Evolutionary conservation across 2,113 vertebrate genomes (phyloP).

Genomic region (Petroica traversi): DNA sequence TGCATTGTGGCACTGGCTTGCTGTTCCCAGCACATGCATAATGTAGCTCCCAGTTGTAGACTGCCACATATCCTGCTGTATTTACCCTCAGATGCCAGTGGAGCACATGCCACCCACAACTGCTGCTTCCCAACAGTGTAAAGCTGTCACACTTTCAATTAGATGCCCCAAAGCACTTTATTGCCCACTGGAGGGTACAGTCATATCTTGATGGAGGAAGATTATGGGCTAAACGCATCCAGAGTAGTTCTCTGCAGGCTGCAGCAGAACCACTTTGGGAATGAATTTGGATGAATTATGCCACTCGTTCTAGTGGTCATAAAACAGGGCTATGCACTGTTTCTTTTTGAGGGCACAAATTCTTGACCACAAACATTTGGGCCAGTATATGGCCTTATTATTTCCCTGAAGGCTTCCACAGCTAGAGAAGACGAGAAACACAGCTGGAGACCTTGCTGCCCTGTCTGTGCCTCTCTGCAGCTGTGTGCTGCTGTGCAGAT

Average conservation of each 20-base stretch:
- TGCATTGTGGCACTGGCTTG: conserved; percentile 62
- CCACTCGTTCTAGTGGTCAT: background rate
- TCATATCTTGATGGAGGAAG: conserved; percentile 44
- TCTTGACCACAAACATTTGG: background rate
- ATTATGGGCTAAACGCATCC: conserved; percentile 47
- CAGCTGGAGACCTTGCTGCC: background rate
- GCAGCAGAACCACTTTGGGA: background rate
- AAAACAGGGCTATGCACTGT: background rate
- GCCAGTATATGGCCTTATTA: background rate
- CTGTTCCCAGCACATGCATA: conserved; percentile 58
- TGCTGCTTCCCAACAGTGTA: conserved; percentile 45
- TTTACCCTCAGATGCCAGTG: conserved; percentile 54
- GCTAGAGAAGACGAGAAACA: background rate
- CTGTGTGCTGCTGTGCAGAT: background rate
- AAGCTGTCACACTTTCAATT: conserved; percentile 62
- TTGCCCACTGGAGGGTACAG: conserved; percentile 45
- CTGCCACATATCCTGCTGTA: conserved; percentile 60
- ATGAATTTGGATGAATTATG: conserved; percentile 27
- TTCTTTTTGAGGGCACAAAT: background rate
- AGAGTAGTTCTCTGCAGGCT: background rate
- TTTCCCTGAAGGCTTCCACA: background rate
- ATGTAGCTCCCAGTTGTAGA: conserved; percentile 60
- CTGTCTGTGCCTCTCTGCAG: background rate
- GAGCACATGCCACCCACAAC: conserved; percentile 43
- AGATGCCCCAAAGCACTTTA: conserved; percentile 65